Evolutionary conservation across 64 coral and sea anemone genomes (phyloP), one percentile per base, ranked within the genome.

Genomic region (Montipora foliosa): DNA sequence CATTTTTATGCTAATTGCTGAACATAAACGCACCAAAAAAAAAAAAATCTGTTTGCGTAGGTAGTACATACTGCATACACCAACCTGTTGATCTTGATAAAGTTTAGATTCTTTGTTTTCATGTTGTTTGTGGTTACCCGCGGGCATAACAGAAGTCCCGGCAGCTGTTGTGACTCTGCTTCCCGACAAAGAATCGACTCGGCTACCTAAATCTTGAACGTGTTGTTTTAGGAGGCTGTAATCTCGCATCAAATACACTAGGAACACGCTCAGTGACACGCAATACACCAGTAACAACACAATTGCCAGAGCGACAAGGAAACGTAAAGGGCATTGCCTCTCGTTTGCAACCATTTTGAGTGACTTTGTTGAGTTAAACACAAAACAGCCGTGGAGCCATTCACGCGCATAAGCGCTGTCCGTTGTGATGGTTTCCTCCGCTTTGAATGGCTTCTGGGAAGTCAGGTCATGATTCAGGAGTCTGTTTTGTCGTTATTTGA

Each of bases 241-340:
- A 71, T 86, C 82, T 86, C 82, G 62, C 64, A 86, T 86, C 64
- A 86, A 48, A 70, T 86, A 86, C n/a, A 86, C 66, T 44, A 86
- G 19, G 47, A 86, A 86, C 8, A 71, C 82, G 19, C 82, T 86
- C 29, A 86, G 46, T 72, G 82, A 86, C 19, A 86, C 62, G 82
- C 82, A 86, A 86, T 86, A 86, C 82, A 86, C 82, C 2, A 86
- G 44, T 25, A 86, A 86, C 13, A 86, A 46, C 17, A 86, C 82
- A 10, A 72, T 69, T 68, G 82, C 66, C 11, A 86, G 45, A 17
- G 82, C 64, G 2, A 86, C 8, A n/a, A 86, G 64, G n/a, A 86
- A n/a, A 13, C 82, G 62, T 4, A 86, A 44, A 12, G 82, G 47
- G 20, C 66, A 10, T 4, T 44, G 47, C 47, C 68, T 86, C 47